Conservation (phyloP, 2,797 vertebrate genomes). For the Neosalanx taihuensis region DNA sequence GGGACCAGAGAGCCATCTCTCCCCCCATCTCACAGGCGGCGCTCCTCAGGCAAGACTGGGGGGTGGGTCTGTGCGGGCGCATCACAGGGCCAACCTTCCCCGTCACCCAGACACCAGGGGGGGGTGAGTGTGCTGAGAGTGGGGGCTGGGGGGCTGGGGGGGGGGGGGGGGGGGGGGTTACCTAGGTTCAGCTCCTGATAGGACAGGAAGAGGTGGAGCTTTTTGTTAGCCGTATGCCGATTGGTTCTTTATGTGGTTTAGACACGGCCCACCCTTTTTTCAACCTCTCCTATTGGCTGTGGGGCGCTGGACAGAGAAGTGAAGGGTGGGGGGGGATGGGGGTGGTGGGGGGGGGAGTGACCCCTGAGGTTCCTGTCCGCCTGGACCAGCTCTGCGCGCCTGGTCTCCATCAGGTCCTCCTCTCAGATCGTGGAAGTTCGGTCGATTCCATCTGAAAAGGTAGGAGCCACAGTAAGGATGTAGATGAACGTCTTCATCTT, state of each 20-base stretch:
- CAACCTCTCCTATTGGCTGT: conserved; percentile 63
- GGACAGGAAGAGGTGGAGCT: conserved; percentile 49
- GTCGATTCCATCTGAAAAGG: conserved; percentile 86
- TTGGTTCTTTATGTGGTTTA: conserved; percentile 48
- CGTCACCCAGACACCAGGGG: conserved; percentile 22
- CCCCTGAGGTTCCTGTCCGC: conserved; percentile 61
- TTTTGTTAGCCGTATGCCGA: conserved; percentile 51
- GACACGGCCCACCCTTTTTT: conserved; percentile 54
- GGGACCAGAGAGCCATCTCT: conserved; percentile 31
- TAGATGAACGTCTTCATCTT: no score
- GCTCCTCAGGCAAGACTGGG: conserved; percentile 20
- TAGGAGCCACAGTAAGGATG: not conserved
- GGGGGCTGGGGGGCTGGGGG: conserved; percentile 34
- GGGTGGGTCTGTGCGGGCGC: no score
- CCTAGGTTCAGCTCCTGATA: conserved; percentile 35
- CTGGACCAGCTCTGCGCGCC: conserved; percentile 69
- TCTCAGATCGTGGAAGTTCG: conserved; percentile 93
- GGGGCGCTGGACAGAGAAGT: conserved; percentile 31
- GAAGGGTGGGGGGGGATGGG: conserved; percentile 26
- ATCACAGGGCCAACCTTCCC: conserved; percentile 8
- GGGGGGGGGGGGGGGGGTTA: conserved; percentile 38
- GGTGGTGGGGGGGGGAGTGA: conserved; percentile 40
- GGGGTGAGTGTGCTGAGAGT: conserved; percentile 37
- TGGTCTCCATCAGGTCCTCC: conserved; percentile 69
- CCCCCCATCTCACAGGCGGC: conserved; percentile 31